A percentile compares a stretch with the other conserved stretches of the same genome.
These are phyloP conservation scores for Bufotes viridis DNA, from an alignment of 2,797 vertebrate species.

Conservation along the genomic window DNA sequence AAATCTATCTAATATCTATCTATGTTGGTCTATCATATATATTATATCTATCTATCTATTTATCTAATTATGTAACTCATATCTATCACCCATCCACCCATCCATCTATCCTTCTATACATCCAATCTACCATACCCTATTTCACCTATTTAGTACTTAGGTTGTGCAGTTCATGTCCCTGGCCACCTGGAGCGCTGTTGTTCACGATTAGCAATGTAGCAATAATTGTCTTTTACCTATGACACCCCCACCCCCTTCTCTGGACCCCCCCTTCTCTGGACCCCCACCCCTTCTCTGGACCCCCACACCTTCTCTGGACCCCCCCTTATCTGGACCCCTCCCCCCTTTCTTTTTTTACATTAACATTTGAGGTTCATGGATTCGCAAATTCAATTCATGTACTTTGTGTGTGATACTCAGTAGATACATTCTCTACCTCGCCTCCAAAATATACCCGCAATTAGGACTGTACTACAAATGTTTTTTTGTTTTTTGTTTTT, in stretches of 20 bases:
- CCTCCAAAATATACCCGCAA: no score
- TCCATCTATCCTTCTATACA: neutral
- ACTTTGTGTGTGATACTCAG: neutral
- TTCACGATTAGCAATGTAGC: neutral
- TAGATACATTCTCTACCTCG: neutral
- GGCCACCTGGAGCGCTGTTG: conserved; percentile 39
- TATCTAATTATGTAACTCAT: neutral
- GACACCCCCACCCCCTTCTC: no score
- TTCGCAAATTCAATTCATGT: neutral
- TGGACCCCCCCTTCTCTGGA: neutral
- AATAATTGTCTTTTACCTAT: neutral
- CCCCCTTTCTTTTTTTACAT: neutral
- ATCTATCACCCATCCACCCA: neutral
- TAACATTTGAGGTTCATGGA: neutral
- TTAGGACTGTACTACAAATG: no score
- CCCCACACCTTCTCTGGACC: no score
- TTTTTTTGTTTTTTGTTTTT: no score
- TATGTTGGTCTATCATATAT: no score
- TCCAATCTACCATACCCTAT: neutral
- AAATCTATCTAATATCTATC: no score
- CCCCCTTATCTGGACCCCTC: no score
- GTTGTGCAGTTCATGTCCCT: conserved; percentile 7
- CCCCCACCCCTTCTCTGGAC: no score
- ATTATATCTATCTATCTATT: neutral
- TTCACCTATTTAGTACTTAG: neutral